A percentile compares a stretch with the other conserved stretches of the same genome.
Evolutionary conservation across 2,888 invertebrate species (phyloP).

Genomic region (Drosophila monieri): DNA sequence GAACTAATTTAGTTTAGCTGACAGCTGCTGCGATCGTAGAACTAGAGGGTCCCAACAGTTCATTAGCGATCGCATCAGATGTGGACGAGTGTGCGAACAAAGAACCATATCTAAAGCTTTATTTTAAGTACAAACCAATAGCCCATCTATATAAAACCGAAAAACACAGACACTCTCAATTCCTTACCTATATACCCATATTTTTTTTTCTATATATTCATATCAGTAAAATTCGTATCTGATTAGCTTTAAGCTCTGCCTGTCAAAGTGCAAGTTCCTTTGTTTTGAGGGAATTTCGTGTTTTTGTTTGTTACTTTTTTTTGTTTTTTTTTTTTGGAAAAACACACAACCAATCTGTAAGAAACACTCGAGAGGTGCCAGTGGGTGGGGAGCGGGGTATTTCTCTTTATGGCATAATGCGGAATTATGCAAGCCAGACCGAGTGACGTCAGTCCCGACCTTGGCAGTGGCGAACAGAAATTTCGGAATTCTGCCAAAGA

Average conservation of each 20-base stretch:
- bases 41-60: not conserved
- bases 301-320: slow-evolving; percentile 32
- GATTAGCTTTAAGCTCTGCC: slow-evolving; percentile 66
- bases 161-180: slow-evolving; percentile 8
- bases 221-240: slow-evolving; percentile 42
- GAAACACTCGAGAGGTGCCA: slow-evolving; percentile 13
- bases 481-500: slow-evolving; percentile 29
- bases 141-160: slow-evolving; percentile 21
- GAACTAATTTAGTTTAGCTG: slow-evolving; percentile 56
- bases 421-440: slow-evolving; percentile 65
- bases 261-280: slow-evolving; percentile 48
- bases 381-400: slow-evolving; percentile 3
- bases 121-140: slow-evolving; percentile 34
- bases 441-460: slow-evolving; percentile 66
- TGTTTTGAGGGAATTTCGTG: slow-evolving; percentile 43
- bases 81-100: slow-evolving; percentile 29
- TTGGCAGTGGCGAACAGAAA: slow-evolving; percentile 46
- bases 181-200: slow-evolving; percentile 5
- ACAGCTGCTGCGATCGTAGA: slow-evolving; percentile 20
- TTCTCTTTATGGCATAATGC: slow-evolving; percentile 26
- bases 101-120: slow-evolving; percentile 37
- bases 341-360: slow-evolving; percentile 18
- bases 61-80: slow-evolving; percentile 4
- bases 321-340: slow-evolving; percentile 11
- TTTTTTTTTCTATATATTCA: slow-evolving; percentile 20